Conservation (phyloP, 2,797 vertebrate species). For the Acipenser transmontanus region DNA sequence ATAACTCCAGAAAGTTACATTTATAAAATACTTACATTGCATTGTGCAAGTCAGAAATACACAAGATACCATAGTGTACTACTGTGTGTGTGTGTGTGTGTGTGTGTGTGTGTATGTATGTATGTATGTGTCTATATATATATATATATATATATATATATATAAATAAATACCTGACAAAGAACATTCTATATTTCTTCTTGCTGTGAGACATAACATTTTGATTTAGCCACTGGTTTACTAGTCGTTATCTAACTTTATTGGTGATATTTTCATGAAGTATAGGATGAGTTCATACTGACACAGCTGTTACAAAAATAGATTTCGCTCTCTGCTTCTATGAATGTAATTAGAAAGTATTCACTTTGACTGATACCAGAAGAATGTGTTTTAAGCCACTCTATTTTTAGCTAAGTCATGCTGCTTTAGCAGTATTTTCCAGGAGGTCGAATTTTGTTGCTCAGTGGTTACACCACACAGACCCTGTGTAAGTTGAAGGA, state of each 20-base stretch:
- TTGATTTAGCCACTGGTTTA: too few species aligned
- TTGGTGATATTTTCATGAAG: constrained; percentile 1
- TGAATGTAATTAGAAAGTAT: constrained; percentile 47
- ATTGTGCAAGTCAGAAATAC: too few species aligned
- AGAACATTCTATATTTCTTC: too few species aligned
- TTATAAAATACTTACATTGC: too few species aligned
- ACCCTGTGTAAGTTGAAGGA: too few species aligned
- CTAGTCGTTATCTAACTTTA: too few species aligned
- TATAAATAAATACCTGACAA: not conserved
- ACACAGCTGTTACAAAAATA: constrained; percentile 32
- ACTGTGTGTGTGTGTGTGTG: not conserved
- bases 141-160: not conserved
- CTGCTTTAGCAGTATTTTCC: constrained; percentile 36
- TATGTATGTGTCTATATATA: constrained; percentile 5
- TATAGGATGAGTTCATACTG: constrained; percentile 20
- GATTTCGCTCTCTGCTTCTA: constrained; percentile 30
- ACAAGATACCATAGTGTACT: too few species aligned
- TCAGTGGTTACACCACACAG: too few species aligned
- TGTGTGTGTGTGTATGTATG: not conserved
- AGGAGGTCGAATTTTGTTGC: not conserved
- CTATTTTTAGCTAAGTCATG: constrained; percentile 44
- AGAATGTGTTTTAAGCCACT: constrained; percentile 43
- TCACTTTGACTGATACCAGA: constrained; percentile 53
- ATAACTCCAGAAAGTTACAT: too few species aligned
- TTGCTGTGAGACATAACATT: too few species aligned